Conservation (phyloP, 2,888 invertebrate genomes). For the Drosophila kambysellisi region DNA sequence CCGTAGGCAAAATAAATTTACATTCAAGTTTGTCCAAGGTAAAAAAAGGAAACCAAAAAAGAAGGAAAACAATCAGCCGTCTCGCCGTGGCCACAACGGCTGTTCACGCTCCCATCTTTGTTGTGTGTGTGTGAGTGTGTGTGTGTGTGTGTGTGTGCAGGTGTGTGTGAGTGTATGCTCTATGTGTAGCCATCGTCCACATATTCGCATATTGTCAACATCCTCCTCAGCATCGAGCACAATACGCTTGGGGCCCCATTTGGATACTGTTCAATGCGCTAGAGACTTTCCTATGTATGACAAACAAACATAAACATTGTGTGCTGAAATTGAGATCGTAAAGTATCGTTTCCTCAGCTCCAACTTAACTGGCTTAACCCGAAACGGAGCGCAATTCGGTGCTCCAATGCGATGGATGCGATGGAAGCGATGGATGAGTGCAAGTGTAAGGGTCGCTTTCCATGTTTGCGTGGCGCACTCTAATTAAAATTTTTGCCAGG, state of each 20-base stretch:
- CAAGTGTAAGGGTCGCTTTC: slow-evolving; percentile 20
- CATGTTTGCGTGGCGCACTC: slow-evolving; percentile 72
- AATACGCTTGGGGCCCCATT: slow-evolving; percentile 69
- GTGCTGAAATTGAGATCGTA: slow-evolving; percentile 62
- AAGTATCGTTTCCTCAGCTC: slow-evolving; percentile 57
- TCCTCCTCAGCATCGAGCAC: slow-evolving; percentile 35
- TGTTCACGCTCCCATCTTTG: slow-evolving; percentile 46
- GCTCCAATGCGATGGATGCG: neutral
- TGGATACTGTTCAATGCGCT: slow-evolving; percentile 78
- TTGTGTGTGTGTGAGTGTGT: neutral
- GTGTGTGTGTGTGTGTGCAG: neutral
- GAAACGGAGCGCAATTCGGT: neutral
- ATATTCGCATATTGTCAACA: slow-evolving; percentile 15
- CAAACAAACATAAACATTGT: slow-evolving; percentile 77
- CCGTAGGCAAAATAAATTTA: slow-evolving; percentile 53
- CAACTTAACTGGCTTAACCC: slow-evolving; percentile 4
- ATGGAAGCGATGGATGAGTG: neutral
- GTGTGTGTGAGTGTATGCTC: neutral
- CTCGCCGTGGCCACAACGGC: slow-evolving; percentile 42
- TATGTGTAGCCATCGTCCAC: slow-evolving; percentile 16
- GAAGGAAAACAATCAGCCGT: slow-evolving; percentile 42
- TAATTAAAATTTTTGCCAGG: slow-evolving; percentile 73
- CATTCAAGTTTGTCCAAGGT: slow-evolving; percentile 56
- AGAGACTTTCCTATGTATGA: slow-evolving; percentile 71
- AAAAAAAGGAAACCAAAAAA: slow-evolving; percentile 9